Base-by-base conservation (phyloP, 2,888 invertebrate species). In the Thecocarcelia acutangulata region DNA sequence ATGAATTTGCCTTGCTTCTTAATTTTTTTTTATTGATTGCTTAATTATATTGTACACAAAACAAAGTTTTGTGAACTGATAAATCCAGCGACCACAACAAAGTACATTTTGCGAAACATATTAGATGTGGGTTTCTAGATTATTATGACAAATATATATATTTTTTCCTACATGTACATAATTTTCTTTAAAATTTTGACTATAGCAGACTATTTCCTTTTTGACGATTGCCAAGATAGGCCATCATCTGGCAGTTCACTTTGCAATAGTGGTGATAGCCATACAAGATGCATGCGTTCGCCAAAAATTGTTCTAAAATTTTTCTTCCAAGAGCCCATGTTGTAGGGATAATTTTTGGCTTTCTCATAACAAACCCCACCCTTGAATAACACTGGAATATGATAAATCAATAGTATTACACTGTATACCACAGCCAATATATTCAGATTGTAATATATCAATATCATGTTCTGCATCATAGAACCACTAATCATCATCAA, bases 241-340 rank as follows among this genome's bases (percentile, higher is more conserved):
- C 97, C 98, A 92, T 97, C 93, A 59, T 94, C 93, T 19, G 95
- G 94, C 68, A 97, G 91, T 64, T 93, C 92, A 82, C 97, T 97
- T 19, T 90, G 85, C 40, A 97, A 90, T 87, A 95, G 94, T 9
- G 98, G 97, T 78, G 93, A 94, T 59, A 97, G 86, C 95, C 95
- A 96, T 19, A 94, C 93, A 50, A 96, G 88, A 86, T 94, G 93
- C 97, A 97, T 97, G 69, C 92, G 93, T 17, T 92, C 89, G 3
- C 98, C 98, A 88, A 98, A 93, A 2, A 95, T 94, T 86, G 94
- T 93, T 78, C 92, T 91, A 13, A 97, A 82, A 91, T 98, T 98
- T 69, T 91, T 87, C 85, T 91, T 92, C 91, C 92, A 93, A 11
- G 69, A 70, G 3, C 96, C 96, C 70, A 93, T 91, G 91, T 96